Base-by-base conservation (phyloP, 2,797 vertebrate species). In the Parotocinclus haroldoi region DNA sequence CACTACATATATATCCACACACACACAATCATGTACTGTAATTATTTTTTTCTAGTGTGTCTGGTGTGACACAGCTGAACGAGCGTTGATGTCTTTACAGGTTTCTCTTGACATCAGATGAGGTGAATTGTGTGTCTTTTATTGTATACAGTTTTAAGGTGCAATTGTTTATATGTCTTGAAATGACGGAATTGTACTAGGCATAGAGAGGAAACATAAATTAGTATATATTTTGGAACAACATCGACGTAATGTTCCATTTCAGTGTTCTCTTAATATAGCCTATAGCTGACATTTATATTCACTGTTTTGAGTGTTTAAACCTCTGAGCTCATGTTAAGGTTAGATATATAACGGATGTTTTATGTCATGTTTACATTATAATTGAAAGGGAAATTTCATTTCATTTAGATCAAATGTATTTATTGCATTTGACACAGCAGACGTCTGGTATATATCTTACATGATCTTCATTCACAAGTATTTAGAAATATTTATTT, bases 311-410 rank as follows among this genome's bases (percentile, higher is more conserved):
- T 65, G 76, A 61, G 72, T 69, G 63, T 74, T 71, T 56, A 58
- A 65, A 52, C 48, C 65, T 67, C 65, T 67, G 63, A 63, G 46
- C 65, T 73, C 58, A 65, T 66, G 48, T 62, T 71, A 70, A 73
- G 55, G 44, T 54, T 52, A 69, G 66, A 59, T 73, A 68, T 66
- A 73, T 62, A 59, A 71, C 71, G 36, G 57, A 68, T 49, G n/a
- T 73, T 70, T 78, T 68, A 64, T 72, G 70, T 75, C 63, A 78
- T 76, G 76, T 78, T 78, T 78, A 78, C 73, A 78, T 69, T 73
- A 65, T 73, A 75, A 59, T 48, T 60, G 51, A 58, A 68, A 58
- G 48, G 57, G 46, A 55, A 27, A 61, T 64, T 67, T 70, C 61
- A 56, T 70, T 66, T 58, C 60, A 72, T 51, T 68, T 67, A 52